A percentile compares a stretch with the other conserved stretches of the same genome.
These are phyloP conservation scores for Atrichornis clamosus DNA, from an alignment of 2,113 vertebrate genomes.

Conservation along the genomic window DNA sequence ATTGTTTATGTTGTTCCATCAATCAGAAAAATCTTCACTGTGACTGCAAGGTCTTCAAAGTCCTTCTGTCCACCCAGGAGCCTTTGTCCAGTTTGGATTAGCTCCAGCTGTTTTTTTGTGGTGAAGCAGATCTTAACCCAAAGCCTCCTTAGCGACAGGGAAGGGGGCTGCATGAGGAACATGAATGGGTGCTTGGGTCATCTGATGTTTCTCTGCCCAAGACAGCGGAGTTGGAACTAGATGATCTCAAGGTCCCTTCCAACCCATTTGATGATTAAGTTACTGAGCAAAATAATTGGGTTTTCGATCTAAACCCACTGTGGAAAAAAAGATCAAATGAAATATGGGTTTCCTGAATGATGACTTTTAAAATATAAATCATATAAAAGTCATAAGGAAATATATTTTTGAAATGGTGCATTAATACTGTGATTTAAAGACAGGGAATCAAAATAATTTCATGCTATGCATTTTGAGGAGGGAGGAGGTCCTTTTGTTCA, in stretches of 20 bases:
- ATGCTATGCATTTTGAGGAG: background rate
- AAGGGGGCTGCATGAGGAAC: background rate
- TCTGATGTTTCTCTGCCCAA: background rate
- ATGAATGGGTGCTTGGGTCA: background rate
- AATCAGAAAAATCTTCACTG: background rate
- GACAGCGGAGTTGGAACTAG: background rate
- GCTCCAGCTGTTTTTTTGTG: background rate
- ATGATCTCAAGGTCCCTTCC: background rate
- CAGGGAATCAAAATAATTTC: background rate
- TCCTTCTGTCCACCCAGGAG: fast-evolving
- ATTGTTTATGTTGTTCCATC: background rate
- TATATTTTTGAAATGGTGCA: background rate
- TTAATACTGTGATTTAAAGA: background rate
- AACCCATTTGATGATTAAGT: background rate
- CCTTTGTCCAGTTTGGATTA: background rate
- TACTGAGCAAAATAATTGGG: background rate
- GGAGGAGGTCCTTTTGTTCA: background rate
- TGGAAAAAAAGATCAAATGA: background rate
- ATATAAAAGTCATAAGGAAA: background rate
- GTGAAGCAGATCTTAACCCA: background rate
- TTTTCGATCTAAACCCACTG: background rate
- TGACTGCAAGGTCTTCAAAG: background rate
- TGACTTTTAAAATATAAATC: background rate
- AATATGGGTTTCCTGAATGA: background rate
- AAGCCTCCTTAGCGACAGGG: background rate